These are phyloP conservation scores for Hydraecia micacea DNA, from an alignment of 2,888 invertebrate species.

Conservation along the genomic window DNA sequence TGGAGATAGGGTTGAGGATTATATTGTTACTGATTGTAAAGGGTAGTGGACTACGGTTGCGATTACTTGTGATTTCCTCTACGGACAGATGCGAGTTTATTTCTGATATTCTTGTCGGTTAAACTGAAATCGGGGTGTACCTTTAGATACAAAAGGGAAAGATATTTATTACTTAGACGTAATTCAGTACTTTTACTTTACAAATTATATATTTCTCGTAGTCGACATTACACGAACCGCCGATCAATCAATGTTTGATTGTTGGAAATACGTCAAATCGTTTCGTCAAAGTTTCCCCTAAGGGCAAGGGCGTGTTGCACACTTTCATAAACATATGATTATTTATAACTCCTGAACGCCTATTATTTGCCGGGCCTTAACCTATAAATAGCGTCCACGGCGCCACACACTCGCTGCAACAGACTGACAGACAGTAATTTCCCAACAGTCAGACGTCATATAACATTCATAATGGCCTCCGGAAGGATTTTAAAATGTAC, in stretches of 20 bases:
- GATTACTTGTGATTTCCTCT: constrained; percentile 24
- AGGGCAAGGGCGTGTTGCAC: constrained; percentile 46
- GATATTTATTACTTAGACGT: neutral
- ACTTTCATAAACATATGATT: constrained; percentile 63
- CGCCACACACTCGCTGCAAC: constrained; percentile 57
- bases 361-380: constrained; percentile 55
- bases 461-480: constrained; percentile 76
- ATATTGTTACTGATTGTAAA: constrained; percentile 49
- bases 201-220: constrained; percentile 6
- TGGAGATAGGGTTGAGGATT: constrained; percentile 51
- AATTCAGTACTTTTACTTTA: neutral
- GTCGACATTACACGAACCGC: neutral
- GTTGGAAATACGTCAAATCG: constrained; percentile 13
- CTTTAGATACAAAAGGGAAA: neutral
- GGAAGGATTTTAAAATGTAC: constrained; percentile 74
- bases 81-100: constrained; percentile 14
- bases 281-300: constrained; percentile 21
- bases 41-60: constrained; percentile 28
- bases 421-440: constrained; percentile 68
- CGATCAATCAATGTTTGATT: constrained; percentile 28
- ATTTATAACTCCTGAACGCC: constrained; percentile 56
- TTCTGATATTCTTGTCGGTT: constrained; percentile 16
- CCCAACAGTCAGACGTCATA: constrained; percentile 70
- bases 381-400: constrained; percentile 60
- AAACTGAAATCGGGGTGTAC: constrained; percentile 4